Evolutionary conservation across 2,113 vertebrate genomes (phyloP).

Genomic region (Panthera tigris): DNA sequence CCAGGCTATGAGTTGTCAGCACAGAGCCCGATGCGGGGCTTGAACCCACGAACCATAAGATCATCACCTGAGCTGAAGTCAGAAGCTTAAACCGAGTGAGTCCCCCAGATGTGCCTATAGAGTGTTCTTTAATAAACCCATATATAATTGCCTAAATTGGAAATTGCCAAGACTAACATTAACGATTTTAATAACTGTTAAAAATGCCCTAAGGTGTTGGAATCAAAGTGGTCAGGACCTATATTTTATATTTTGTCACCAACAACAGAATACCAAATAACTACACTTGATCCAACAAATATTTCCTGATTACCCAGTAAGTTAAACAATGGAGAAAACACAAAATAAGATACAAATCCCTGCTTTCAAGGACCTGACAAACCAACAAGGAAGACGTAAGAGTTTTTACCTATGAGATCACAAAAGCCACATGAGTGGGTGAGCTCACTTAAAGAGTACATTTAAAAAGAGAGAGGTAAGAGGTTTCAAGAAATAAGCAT

Average conservation of each 20-base stretch:
- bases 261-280: background rate
- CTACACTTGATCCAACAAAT: background rate
- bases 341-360: constrained; percentile 30
- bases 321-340: background rate
- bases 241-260: background rate
- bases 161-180: constrained; percentile 23
- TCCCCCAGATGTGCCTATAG: no score
- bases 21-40: no score
- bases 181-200: background rate
- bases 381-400: background rate
- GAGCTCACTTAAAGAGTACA: background rate
- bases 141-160: background rate
- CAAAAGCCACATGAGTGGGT: background rate
- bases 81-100: no score
- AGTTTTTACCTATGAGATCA: background rate
- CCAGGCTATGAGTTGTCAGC: no score
- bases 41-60: no score
- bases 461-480: background rate
- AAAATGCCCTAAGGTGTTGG: background rate
- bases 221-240: background rate
- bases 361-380: constrained; percentile 27
- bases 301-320: constrained; percentile 1
- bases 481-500: background rate
- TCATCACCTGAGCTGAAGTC: no score
- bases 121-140: background rate